Evolutionary conservation across 1,140 invertebrate genomes (phyloP).

Genomic region (Rhyacophila brunnea): DNA sequence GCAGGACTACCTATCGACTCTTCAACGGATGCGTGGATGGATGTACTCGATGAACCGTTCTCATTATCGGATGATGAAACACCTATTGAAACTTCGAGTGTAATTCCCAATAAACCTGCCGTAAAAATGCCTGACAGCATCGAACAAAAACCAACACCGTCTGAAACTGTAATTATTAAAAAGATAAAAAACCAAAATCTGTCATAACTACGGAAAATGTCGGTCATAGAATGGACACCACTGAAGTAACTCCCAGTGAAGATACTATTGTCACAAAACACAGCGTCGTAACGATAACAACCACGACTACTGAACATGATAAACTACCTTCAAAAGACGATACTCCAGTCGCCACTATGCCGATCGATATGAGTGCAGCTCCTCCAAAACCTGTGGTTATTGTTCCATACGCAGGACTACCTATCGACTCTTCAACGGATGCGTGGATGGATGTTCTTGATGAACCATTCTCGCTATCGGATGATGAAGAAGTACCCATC

Average conservation of each 20-base stretch:
- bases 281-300: too few species aligned
- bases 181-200: too few species aligned
- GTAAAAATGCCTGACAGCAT: too few species aligned
- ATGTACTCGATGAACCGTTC: slow-evolving; percentile 55
- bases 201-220: too few species aligned
- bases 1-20: slow-evolving; percentile 43
- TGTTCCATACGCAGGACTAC: slow-evolving; percentile 43
- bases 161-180: too few species aligned
- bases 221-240: too few species aligned
- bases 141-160: too few species aligned
- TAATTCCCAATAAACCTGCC: too few species aligned
- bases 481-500: slow-evolving; percentile 39
- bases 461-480: slow-evolving; percentile 49
- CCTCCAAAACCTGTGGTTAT: not conserved
- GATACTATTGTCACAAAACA: too few species aligned
- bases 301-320: too few species aligned
- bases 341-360: not conserved
- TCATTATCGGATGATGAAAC: slow-evolving; percentile 48
- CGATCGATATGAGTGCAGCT: not conserved
- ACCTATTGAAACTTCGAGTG: slow-evolving; percentile 1
- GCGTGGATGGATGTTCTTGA: slow-evolving; percentile 55
- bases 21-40: slow-evolving; percentile 42
- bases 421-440: slow-evolving; percentile 50
- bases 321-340: not conserved
- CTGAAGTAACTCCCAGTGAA: too few species aligned